Evolutionary conservation across 2,888 invertebrate species (phyloP).

Genomic region (Sarcophaga variegata): DNA sequence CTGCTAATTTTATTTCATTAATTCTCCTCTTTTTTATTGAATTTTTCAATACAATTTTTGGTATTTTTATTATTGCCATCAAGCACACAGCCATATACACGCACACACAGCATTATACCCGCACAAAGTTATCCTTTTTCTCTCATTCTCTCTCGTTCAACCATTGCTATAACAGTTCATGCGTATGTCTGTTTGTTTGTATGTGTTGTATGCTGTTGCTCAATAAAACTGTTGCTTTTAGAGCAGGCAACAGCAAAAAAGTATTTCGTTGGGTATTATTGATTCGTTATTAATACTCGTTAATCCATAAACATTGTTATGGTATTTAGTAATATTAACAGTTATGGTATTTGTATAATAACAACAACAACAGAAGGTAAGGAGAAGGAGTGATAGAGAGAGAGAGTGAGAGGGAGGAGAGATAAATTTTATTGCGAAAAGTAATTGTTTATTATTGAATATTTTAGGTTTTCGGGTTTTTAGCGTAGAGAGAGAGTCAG

Average conservation of each 20-base stretch:
- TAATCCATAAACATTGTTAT: conserved; percentile 50
- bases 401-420: neutral
- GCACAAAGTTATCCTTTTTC: too few species aligned
- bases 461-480: too few species aligned
- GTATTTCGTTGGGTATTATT: conserved; percentile 71
- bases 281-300: conserved; percentile 74
- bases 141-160: too few species aligned
- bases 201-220: conserved; percentile 35
- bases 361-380: neutral
- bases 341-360: neutral
- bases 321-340: conserved; percentile 25
- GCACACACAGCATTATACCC: too few species aligned
- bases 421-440: neutral
- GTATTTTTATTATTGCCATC: conserved; percentile 1
- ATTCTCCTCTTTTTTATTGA: neutral
- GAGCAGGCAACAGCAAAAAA: conserved; percentile 69
- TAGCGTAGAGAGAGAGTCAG: too few species aligned
- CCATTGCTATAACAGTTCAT: neutral
- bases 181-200: neutral
- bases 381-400: neutral
- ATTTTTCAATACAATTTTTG: conserved; percentile 5
- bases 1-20: neutral
- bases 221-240: conserved; percentile 76
- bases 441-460: too few species aligned
- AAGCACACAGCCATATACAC: neutral